Base-by-base conservation (phyloP, 35 echinoderm and acorn worm genomes). In the Amphiura filiformis region DNA sequence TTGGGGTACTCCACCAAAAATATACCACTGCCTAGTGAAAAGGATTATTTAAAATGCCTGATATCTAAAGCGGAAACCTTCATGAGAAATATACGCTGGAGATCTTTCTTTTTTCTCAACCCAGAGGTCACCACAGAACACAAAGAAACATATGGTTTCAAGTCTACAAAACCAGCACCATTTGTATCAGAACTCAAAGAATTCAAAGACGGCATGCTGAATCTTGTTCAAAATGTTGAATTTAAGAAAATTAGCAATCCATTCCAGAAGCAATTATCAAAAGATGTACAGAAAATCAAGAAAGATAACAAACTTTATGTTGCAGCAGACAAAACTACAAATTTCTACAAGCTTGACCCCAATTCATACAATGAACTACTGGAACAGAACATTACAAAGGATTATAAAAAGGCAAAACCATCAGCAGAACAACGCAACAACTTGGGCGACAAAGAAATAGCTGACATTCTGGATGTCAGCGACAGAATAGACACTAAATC, bases 151-250 rank as follows among this genome's bases (percentile, higher is more conserved):
- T 84, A 70, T 56, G 70, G 81, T 33, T 90, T 90, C 70, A 49
- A 40, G 32, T 84, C 88, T 3, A 39, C 86, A 3, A 87, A 80
- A 42, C 41, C 86, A 32, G 39, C 86, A 33, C 39, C 75, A 79
- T 30, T n/a, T n/a, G 39, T 87, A 13, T n/a, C 75, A 0, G 86
- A 87, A 87, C 76, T 90, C 26, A 90, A 75, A 83, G 81, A 56
- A 79, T 90, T 78, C 57, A 81, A 90, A 84, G 88, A 90, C 13
- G 81, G 61, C 26, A 84, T 90, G 65, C 39, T 90, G 1, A 38
- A 90, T 17, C 7, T 90, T 36, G 75, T 84, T 15, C 81, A 90
- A 57, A 90, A 49, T 42, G 84, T 84, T 36, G 65, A 84, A 44
- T 90, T 84, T 34, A 44, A 84, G 18, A 31, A 78, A 9, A 39